These are phyloP conservation scores for Lithosia quadra DNA, from an alignment of 2,888 invertebrate genomes.

Conservation along the genomic window DNA sequence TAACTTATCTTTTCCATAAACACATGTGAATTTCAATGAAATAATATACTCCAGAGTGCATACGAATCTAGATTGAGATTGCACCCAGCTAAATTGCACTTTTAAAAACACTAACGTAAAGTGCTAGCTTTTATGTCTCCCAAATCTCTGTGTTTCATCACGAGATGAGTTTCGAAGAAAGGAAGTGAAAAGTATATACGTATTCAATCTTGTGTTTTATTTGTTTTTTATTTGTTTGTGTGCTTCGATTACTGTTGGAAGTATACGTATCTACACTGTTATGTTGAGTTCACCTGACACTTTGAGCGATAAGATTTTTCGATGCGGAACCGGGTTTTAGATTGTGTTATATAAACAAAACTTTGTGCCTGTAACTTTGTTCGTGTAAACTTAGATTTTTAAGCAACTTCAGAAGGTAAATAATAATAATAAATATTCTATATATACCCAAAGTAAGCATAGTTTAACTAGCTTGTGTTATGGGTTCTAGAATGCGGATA, in stretches of 20 bases:
- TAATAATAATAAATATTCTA: no score
- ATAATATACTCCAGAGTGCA: neutral
- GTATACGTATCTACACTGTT: slow-evolving; percentile 7
- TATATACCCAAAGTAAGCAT: no score
- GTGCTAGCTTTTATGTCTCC: slow-evolving; percentile 43
- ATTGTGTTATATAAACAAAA: no score
- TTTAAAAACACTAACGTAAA: slow-evolving; percentile 34
- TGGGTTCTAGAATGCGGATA: no score
- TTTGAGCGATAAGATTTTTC: no score
- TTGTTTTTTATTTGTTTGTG: neutral
- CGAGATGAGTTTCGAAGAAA: slow-evolving; percentile 34
- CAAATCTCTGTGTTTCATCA: slow-evolving; percentile 37
- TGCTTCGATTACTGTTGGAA: neutral
- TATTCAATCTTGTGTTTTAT: slow-evolving; percentile 13
- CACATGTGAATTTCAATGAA: neutral
- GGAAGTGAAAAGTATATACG: slow-evolving; percentile 10
- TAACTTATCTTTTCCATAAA: neutral
- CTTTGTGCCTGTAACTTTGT: no score
- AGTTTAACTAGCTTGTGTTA: no score
- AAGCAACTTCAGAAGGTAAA: no score
- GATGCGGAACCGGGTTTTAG: no score
- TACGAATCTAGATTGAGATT: slow-evolving; percentile 6
- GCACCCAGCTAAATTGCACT: slow-evolving; percentile 2
- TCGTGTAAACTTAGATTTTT: no score
- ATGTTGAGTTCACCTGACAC: slow-evolving; percentile 14